Conservation (phyloP, 2,797 vertebrate species). For the Enteromius unitaeniatus region DNA sequence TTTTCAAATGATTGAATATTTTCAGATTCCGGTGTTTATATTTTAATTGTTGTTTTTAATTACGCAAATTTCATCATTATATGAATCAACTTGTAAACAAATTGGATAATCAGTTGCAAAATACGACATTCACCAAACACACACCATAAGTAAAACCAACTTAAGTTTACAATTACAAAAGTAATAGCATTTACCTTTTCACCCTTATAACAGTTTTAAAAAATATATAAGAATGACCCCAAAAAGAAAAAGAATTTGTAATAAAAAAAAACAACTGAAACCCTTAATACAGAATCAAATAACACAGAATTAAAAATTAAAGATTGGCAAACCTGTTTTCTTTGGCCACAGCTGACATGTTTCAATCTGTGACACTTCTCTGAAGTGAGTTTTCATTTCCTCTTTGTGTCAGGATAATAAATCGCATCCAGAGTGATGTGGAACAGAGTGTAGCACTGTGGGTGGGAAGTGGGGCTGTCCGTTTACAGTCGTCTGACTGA, state of each 20-base stretch:
- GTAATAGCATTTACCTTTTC: not conserved
- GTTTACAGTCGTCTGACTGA: conserved; percentile 57
- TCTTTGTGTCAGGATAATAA: conserved; percentile 32
- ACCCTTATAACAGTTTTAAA: not conserved
- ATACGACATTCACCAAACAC: not conserved
- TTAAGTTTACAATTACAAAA: not conserved
- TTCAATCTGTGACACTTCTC: conserved; percentile 40
- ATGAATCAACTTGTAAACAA: not conserved
- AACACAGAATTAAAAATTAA: not conserved
- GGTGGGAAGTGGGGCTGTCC: conserved; percentile 30
- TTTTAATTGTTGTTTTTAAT: not conserved
- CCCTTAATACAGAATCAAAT: not conserved
- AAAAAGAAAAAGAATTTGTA: not conserved
- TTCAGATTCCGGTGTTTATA: not conserved
- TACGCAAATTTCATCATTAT: not conserved
- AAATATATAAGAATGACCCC: not conserved
- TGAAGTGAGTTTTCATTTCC: conserved; percentile 21
- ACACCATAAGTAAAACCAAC: not conserved
- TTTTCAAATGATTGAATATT: not conserved
- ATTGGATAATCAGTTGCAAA: not conserved
- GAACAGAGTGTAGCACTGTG: conserved; percentile 2
- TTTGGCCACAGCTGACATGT: conserved; percentile 18
- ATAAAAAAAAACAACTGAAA: not conserved
- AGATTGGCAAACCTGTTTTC: conserved; percentile 39
- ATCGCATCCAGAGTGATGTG: conserved; percentile 31